Conservation (phyloP, 2,888 invertebrate genomes). For the Pantelozetes paolii region DNA sequence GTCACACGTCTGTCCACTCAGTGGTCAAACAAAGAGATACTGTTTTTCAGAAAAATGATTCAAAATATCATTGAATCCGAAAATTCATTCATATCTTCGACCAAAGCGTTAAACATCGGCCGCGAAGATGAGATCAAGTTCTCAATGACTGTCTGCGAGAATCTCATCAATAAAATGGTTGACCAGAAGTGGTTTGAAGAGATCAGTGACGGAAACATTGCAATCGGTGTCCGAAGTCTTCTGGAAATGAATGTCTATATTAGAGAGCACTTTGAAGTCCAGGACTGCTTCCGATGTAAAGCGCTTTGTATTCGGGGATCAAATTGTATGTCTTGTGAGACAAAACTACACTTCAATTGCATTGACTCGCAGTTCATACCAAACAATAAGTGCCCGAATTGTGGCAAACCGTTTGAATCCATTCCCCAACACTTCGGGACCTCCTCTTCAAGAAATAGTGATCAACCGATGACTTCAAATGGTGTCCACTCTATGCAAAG, state of each 20-base stretch:
- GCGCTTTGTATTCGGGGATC: slow-evolving; percentile 5
- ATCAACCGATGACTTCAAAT: background rate
- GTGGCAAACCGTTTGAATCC: background rate
- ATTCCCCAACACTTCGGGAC: background rate
- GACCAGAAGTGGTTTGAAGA: slow-evolving; percentile 19
- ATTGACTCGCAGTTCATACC: background rate
- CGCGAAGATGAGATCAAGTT: slow-evolving; percentile 16
- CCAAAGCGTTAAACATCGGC: slow-evolving; percentile 7
- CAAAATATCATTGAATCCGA: background rate
- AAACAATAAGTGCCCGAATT: slow-evolving; percentile 24
- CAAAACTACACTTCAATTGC: slow-evolving; percentile 6
- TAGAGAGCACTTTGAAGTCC: background rate
- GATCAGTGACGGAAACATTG: background rate
- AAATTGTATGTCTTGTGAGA: slow-evolving; percentile 14
- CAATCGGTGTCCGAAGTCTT: slow-evolving; percentile 1
- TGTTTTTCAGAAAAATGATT: background rate
- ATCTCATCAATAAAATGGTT: background rate
- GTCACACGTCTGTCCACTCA: background rate
- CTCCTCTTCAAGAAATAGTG: background rate
- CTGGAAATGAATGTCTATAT: slow-evolving; percentile 14
- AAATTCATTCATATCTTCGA: slow-evolving; percentile 9
- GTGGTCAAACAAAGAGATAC: background rate
- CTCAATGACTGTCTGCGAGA: background rate
- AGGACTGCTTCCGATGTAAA: slow-evolving; percentile 22
- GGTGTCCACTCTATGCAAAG: background rate